Conservation (phyloP, 2,113 vertebrate species). For the Boulengeromyrus knoepffleri region DNA sequence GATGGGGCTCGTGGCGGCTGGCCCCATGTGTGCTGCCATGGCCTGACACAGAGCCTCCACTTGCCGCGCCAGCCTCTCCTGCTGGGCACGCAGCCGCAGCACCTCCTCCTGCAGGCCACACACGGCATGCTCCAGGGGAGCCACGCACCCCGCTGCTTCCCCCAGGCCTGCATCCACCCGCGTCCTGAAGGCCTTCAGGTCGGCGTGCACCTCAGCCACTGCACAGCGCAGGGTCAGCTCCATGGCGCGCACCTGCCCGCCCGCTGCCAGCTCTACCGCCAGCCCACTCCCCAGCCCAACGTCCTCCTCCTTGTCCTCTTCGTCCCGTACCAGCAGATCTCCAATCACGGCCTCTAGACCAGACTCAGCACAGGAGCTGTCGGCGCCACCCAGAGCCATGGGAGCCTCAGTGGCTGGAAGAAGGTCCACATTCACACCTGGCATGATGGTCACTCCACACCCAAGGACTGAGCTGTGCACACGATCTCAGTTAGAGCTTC, state of each 20-base stretch:
- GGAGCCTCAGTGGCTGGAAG: conserved; percentile 37
- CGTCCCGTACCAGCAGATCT: conserved; percentile 43
- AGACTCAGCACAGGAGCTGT: conserved; percentile 47
- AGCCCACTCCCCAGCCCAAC: conserved; percentile 26
- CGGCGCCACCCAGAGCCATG: conserved; percentile 30
- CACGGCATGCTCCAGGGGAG: conserved; percentile 54
- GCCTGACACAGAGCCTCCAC: conserved; percentile 60
- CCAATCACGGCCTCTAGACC: conserved; percentile 55
- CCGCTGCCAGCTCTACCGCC: conserved; percentile 23
- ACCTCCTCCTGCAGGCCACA: conserved; percentile 69
- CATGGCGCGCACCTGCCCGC: conserved; percentile 31
- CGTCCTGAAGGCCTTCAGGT: conserved; percentile 64
- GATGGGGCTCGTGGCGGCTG: conserved; percentile 46
- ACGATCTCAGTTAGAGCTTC: background rate
- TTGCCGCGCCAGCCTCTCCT: conserved; percentile 59
- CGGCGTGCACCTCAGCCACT: conserved; percentile 60
- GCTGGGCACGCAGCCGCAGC: conserved; percentile 62
- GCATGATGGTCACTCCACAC: conserved; percentile 60
- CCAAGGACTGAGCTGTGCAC: background rate
- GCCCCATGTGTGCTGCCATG: conserved; percentile 53
- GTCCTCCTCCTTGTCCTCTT: conserved; percentile 29
- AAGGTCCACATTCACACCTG: conserved; percentile 62
- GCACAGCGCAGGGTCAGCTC: conserved; percentile 52
- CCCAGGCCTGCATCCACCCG: conserved; percentile 60
- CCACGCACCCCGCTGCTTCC: conserved; percentile 45